Conservation (phyloP, 2,888 invertebrate species). For the Caenorhabditis wallacei region DNA sequence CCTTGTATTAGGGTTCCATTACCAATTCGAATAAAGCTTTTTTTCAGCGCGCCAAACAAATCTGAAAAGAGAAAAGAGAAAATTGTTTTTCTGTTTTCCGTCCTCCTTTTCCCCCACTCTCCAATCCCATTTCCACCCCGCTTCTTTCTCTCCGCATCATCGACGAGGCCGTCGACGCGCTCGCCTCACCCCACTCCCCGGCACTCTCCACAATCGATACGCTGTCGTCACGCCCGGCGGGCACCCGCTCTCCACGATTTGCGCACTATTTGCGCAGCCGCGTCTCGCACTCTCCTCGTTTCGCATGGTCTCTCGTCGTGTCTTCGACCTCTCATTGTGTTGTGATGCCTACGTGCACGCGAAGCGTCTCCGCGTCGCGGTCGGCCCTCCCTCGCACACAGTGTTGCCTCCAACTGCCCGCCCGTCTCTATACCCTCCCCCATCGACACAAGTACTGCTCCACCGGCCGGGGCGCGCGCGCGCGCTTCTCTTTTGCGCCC, state of each 20-base stretch:
- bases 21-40: no score
- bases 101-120: slow-evolving; percentile 8
- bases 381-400: slow-evolving; percentile 33
- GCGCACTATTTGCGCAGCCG: slow-evolving; percentile 4
- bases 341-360: slow-evolving; percentile 33
- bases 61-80: no score
- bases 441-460: slow-evolving; percentile 13
- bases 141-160: slow-evolving; percentile 29
- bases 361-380: slow-evolving; percentile 43
- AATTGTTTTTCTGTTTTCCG: slow-evolving; percentile 8
- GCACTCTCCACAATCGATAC: slow-evolving; percentile 60
- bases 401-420: slow-evolving; percentile 31
- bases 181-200: background rate
- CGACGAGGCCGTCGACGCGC: background rate
- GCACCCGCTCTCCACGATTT: background rate
- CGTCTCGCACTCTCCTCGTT: background rate
- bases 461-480: slow-evolving; percentile 29
- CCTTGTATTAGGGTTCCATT: no score
- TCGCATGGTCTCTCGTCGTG: slow-evolving; percentile 17
- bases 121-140: slow-evolving; percentile 9
- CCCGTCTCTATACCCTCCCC: slow-evolving; percentile 38
- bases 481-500: slow-evolving; percentile 20
- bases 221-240: slow-evolving; percentile 49
- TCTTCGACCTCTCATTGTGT: slow-evolving; percentile 8
- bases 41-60: background rate